These are phyloP conservation scores for Callinectes sapidus DNA, from an alignment of 2,888 invertebrate genomes.

Conservation along the genomic window DNA sequence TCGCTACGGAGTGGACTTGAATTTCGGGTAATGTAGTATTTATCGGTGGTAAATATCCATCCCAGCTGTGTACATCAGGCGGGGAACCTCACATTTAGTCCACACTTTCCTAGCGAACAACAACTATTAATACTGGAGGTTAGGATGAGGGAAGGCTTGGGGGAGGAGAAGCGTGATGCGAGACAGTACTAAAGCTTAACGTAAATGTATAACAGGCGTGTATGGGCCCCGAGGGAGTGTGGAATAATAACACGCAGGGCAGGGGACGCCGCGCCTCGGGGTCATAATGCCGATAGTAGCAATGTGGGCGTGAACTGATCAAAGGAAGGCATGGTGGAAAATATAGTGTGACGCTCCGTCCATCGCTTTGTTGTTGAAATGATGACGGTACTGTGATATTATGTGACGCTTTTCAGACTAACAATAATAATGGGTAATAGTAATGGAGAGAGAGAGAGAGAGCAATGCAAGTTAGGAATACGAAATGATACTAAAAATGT, in stretches of 20 bases:
- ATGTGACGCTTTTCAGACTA: not conserved
- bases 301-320: not conserved
- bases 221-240: not conserved
- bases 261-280: not conserved
- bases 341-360: not conserved
- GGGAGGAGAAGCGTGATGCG: slow-evolving; percentile 1
- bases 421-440: not conserved
- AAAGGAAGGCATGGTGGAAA: not conserved
- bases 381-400: not conserved
- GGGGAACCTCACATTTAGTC: not conserved
- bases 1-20: slow-evolving; percentile 13
- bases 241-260: not conserved
- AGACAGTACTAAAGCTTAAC: slow-evolving; percentile 7
- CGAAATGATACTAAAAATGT: not conserved
- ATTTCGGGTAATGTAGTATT: slow-evolving; percentile 39
- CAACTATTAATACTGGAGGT: not conserved
- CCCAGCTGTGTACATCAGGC: not conserved
- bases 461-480: not conserved
- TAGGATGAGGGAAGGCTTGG: not conserved
- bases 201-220: slow-evolving; percentile 27
- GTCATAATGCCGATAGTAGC: not conserved
- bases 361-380: not conserved
- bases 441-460: not conserved
- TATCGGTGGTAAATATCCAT: slow-evolving; percentile 16
- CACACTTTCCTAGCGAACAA: not conserved